Conservation (phyloP, 2,888 invertebrate species). For the Geophilus truncorum region DNA sequence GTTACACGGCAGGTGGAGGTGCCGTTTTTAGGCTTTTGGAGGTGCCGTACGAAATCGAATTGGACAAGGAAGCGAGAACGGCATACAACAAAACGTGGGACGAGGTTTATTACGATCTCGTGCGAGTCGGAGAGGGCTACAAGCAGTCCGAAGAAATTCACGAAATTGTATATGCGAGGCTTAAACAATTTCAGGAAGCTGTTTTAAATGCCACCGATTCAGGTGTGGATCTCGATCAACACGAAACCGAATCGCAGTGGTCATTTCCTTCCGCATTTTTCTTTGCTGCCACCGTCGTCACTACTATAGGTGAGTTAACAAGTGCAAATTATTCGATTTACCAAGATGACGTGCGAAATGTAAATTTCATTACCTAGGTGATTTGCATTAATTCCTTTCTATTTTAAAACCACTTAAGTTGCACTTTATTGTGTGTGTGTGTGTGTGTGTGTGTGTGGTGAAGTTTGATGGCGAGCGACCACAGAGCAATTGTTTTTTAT, state of each 20-base stretch:
- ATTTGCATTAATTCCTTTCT: not conserved
- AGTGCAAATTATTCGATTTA: not conserved
- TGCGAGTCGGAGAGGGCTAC: not conserved
- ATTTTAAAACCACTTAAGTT: not conserved
- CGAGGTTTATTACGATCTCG: not conserved
- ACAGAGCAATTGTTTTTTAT: not conserved
- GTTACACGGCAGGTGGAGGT: conserved; percentile 73
- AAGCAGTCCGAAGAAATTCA: not conserved
- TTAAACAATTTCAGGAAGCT: not conserved
- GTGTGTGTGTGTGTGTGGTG: not conserved
- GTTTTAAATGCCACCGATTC: conserved; percentile 31
- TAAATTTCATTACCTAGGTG: not conserved
- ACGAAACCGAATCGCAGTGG: conserved; percentile 54
- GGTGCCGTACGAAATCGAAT: conserved; percentile 28
- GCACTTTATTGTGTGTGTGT: not conserved
- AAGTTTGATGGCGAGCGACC: not conserved
- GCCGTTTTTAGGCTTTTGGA: conserved; percentile 51
- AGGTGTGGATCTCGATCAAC: conserved; percentile 42
- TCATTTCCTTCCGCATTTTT: conserved; percentile 76
- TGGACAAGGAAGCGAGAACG: not conserved
- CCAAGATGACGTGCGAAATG: not conserved
- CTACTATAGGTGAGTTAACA: conserved; percentile 69
- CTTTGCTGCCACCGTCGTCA: conserved; percentile 83
- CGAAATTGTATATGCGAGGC: conserved; percentile 41
- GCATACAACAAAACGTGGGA: not conserved